Base-by-base conservation (phyloP, 2,888 invertebrate species). In the Drosophila pseudotalamancana region DNA sequence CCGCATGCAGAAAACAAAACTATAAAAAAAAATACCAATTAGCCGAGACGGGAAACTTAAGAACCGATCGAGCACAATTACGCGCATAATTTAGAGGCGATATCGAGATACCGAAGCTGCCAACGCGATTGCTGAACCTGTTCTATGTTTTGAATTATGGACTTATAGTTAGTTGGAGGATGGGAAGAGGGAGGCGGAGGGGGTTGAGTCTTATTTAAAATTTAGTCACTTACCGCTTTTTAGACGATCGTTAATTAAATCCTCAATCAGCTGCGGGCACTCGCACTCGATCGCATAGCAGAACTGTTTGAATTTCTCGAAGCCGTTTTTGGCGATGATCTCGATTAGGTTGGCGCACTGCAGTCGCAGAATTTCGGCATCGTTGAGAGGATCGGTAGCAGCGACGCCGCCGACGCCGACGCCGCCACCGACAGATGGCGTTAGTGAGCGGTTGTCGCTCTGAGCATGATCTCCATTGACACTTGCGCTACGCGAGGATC, bases 221-320 rank as follows among this genome's bases (percentile, higher is more conserved):
- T 53, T 48, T 59, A 50, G 60, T 69, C 37, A 89, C 90, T 90
- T 89, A 91, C 91, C 91, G 71, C 88, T 89, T 73, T 91, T 92
- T 62, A 93, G 92, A 78, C 93, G 93, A 89, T 94, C 94, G 90
- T 93, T 93, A 90, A 93, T 92, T 82, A 94, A 92, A 89, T 94
- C 94, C 92, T 93, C 93, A 65, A 93, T 92, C 89, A 94, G 90
- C 91, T 93, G 93, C 43, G 94, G 94, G 83, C 94, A 94, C 90
- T 94, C 94, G 90, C 92, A 93, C 82, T 93, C 93, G 83, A 94
- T 91, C 82, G 94, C 93, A 85, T 93, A 91, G 89, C 94, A 94
- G 89, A 94, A 93, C 87, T 94, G 94, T 87, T 93, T 93, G 77
- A 94, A 93, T 91, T 93, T 93, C 59, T 91, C 92, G 84, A 93